Conservation (phyloP, 2,888 invertebrate genomes). For the Metopia argyrocephala region DNA sequence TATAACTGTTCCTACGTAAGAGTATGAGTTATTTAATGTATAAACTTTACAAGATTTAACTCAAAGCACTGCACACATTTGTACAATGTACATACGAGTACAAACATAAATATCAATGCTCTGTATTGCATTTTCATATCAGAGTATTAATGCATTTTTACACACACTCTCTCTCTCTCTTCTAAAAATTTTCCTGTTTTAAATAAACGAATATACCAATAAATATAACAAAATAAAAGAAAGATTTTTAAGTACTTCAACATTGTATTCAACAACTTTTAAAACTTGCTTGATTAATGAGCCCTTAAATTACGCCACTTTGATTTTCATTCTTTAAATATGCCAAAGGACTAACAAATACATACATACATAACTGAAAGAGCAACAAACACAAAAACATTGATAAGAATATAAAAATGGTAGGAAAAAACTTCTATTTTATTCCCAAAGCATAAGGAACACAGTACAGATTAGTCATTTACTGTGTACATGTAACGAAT, state of each 20-base stretch:
- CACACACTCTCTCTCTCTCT: neutral
- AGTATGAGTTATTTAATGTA: neutral
- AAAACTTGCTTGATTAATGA: constrained; percentile 73
- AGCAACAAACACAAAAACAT: constrained; percentile 61
- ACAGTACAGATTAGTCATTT: neutral
- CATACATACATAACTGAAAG: constrained; percentile 37
- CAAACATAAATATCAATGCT: too few relatives aligned
- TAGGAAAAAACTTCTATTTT: neutral
- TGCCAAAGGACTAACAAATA: constrained; percentile 59
- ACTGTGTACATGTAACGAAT: neutral
- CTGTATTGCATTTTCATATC: too few relatives aligned
- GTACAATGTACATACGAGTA: too few relatives aligned
- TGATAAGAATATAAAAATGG: constrained; percentile 16
- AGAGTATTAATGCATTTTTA: constrained; percentile 22
- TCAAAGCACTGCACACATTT: neutral
- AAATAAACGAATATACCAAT: neutral
- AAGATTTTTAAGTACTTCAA: constrained; percentile 45
- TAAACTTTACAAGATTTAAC: neutral
- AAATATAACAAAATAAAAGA: neutral
- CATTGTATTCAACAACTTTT: constrained; percentile 62
- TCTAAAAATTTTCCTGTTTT: neutral
- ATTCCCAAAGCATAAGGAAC: neutral
- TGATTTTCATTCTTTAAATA: constrained; percentile 74
- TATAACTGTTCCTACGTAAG: neutral
- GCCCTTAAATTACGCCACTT: constrained; percentile 76